A percentile compares a stretch with the other conserved stretches of the same genome.
These are phyloP conservation scores for Phycodurus eques DNA, from an alignment of 2,113 vertebrate species.

Conservation along the genomic window DNA sequence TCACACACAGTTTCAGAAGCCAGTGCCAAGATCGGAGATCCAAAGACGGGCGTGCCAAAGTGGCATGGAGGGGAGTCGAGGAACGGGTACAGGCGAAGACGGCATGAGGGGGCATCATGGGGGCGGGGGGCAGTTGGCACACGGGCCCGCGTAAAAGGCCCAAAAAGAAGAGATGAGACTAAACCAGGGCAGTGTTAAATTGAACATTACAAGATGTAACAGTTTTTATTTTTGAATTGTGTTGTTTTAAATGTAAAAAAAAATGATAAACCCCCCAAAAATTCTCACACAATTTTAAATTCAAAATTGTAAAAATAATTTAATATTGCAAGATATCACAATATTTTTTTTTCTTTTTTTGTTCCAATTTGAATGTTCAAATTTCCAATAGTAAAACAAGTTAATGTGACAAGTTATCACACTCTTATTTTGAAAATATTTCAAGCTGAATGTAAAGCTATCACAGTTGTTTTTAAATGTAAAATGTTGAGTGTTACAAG, in stretches of 20 bases:
- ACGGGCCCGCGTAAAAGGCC: conserved; percentile 23
- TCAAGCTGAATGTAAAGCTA: too few species aligned
- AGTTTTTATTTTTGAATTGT: not conserved
- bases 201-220: not conserved
- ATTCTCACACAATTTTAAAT: too few species aligned
- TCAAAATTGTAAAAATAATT: too few species aligned
- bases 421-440: too few species aligned
- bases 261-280: not conserved
- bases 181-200: conserved; percentile 14
- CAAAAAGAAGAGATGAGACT: conserved; percentile 52
- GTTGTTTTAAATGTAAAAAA: not conserved
- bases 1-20: conserved; percentile 75
- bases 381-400: too few species aligned
- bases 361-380: too few species aligned
- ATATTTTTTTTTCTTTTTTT: too few species aligned
- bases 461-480: too few species aligned
- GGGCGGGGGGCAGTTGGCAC: conserved; percentile 7
- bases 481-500: too few species aligned
- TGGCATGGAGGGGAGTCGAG: conserved; percentile 51
- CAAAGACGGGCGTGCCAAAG: conserved; percentile 71
- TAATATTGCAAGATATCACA: too few species aligned
- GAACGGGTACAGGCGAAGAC: not conserved
- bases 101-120: not conserved
- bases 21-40: conserved; percentile 75
- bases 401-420: too few species aligned